Evolutionary conservation across 2,797 vertebrate genomes (phyloP).

Genomic region (Propithecus deckenii): DNA sequence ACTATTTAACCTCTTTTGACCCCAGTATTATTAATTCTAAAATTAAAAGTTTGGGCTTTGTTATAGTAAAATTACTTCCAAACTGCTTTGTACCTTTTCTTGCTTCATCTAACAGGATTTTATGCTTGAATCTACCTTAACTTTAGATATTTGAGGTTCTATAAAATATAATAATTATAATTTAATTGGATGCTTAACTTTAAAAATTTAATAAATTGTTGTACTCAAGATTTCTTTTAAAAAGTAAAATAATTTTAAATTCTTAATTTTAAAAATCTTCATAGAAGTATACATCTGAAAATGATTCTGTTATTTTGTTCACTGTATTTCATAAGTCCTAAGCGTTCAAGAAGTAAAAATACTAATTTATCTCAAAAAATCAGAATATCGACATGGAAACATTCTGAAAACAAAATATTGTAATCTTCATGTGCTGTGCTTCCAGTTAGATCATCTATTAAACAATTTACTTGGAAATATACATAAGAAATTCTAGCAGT

Average conservation of each 20-base stretch:
- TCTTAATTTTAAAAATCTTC: not conserved
- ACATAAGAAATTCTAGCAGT: not conserved
- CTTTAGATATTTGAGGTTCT: not conserved
- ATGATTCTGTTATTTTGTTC: not conserved
- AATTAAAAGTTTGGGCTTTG: not conserved
- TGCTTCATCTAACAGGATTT: not conserved
- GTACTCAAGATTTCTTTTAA: not conserved
- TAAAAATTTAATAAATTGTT: not conserved
- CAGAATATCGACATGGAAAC: not conserved
- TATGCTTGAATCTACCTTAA: not conserved
- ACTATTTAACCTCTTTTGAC: not conserved
- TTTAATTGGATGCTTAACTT: not conserved
- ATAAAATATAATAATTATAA: not conserved
- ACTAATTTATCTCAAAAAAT: not conserved
- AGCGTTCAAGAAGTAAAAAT: not conserved
- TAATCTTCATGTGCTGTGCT: not conserved
- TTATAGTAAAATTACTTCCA: not conserved
- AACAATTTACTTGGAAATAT: not conserved
- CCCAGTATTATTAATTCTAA: not conserved
- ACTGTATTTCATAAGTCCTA: not conserved
- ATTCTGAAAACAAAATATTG: not conserved
- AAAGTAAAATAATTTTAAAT: not conserved
- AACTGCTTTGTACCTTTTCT: not conserved
- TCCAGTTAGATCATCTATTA: not conserved
- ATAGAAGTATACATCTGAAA: not conserved